Evolutionary conservation across 2,797 vertebrate genomes (phyloP), one percentile per base, ranked within the genome.

Genomic region (Schizopygopsis pylzovi): DNA sequence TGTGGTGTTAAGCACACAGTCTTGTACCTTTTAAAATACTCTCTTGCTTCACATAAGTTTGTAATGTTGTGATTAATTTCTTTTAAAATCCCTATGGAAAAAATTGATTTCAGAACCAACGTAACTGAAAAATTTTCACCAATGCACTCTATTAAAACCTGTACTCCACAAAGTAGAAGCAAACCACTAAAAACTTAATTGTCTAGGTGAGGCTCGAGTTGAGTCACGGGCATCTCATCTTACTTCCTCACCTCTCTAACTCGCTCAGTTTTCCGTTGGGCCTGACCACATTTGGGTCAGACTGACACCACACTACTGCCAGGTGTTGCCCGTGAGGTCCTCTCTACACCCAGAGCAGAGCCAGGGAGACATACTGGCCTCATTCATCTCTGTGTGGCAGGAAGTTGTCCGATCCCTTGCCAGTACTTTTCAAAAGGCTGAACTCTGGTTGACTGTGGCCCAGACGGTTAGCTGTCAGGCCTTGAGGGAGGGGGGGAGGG

Each of bases 381-480:
- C 85, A 88, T 88, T 88, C 86, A 88, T 83, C 72, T 78, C 75
- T 67, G 73, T 86, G 86, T 90, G 86, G 86, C 79, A 85, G 89
- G 89, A 90, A 88, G 86, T 52, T 75, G 33, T 86, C 82, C 86
- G 80, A 68, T 88, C 79, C 72, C 25, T 79, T 88, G 88, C 89
- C 89, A 90, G 86, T 65, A 83, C 63, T 83, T 86, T 90, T 91
- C 90, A 91, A 87, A 90, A 79, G 82, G 54, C 86, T 91, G 91
- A 91, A 90, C 91, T 90, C 80, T 72, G 79, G 89, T 86, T 90
- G 88, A 90, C 88, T 86, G 83, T 84, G 70, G 81, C 87, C 82
- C 85, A 87, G 75, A 85, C 86, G 79, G 82, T 81, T 86, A 85
- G 87, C 89, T 84, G 83, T 83, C 68, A 82, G 80, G 70, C 71